Evolutionary conservation across 2,888 invertebrate species (phyloP), one percentile per base, ranked within the genome.

Genomic region (Campopleginae sp.): DNA sequence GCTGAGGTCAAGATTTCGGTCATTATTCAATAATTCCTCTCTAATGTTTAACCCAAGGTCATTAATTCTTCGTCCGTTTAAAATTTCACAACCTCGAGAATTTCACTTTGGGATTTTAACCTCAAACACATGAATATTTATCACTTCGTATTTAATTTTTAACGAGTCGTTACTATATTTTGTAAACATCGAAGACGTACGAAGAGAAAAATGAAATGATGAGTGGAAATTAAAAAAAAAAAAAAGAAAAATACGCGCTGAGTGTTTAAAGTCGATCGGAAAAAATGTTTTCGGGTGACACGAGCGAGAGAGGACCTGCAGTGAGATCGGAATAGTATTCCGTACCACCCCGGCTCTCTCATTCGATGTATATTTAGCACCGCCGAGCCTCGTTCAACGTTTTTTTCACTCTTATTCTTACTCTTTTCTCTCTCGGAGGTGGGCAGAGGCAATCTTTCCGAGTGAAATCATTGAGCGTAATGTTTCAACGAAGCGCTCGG

Each of bases 341-440:
- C 86, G 86, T 87, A 84, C 88, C 90, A 88, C 88, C 90, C 88
- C 51, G 66, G 85, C 88, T 80, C 81, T 87, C 90, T 87, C 90
- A 89, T 90, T 88, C 89, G 86, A 91, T 93, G 91, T 93, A 93
- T 92, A 93, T 93, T 93, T 93, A 93, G 93, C 91, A 89, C 86
- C 88, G 86, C 78, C 82, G 80, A 86, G 82, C 80, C 44, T 61
- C 31, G n/a, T 63, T 31, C 87, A 82, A 89, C 78, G 81, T 71
- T 79, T 79, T 82, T 33, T 19, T 38, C 38, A 38, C 71, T 33
- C 8, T 51, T n/a, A n/a, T n/a, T 31, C 31, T 48, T 33, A 23
- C 17, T n/a, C n/a, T 5, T 19, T n/a, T 70, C 68, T 70, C 27
- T 31, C 68, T 70, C 31, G 31, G 44, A 23, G 58, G 42, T 33